Conservation (phyloP, 1,140 invertebrate genomes). For the Dendrolimus kikuchii region DNA sequence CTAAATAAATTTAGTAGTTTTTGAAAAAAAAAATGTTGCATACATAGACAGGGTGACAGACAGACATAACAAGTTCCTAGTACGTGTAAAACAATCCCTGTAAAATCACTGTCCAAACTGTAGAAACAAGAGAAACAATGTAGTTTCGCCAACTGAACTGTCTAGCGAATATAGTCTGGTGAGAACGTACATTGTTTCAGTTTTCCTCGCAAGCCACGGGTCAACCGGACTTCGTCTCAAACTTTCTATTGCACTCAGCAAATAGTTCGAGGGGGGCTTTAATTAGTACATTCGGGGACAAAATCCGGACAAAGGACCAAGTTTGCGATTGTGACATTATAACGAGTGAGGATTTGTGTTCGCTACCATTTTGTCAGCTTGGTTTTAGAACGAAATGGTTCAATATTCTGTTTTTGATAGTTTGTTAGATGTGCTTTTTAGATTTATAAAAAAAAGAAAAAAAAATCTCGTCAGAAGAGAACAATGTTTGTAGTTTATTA, state of each 20-base stretch:
- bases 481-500: no score
- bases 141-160: conserved; percentile 21
- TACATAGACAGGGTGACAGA: no score
- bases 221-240: conserved; percentile 32
- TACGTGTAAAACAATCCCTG: no score
- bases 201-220: conserved; percentile 7
- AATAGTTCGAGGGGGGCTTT: conserved; percentile 48
- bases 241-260: conserved; percentile 52
- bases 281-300: conserved; percentile 54
- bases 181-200: not conserved
- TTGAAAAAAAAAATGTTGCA: no score
- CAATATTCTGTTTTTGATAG: conserved; percentile 4
- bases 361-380: conserved; percentile 10
- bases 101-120: no score
- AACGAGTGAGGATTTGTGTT: conserved; percentile 36
- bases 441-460: not conserved
- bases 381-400: not conserved
- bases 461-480: no score
- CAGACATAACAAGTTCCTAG: no score
- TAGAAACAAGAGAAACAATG: conserved; percentile 25
- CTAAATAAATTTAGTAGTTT: no score
- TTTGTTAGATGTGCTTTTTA: conserved; percentile 3
- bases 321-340: conserved; percentile 48
- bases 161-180: not conserved
- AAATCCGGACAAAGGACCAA: conserved; percentile 40